A percentile compares a stretch with the other conserved stretches of the same genome.
Evolutionary conservation across 2,797 vertebrate species (phyloP).

Genomic region (Enteromius treurensis): DNA sequence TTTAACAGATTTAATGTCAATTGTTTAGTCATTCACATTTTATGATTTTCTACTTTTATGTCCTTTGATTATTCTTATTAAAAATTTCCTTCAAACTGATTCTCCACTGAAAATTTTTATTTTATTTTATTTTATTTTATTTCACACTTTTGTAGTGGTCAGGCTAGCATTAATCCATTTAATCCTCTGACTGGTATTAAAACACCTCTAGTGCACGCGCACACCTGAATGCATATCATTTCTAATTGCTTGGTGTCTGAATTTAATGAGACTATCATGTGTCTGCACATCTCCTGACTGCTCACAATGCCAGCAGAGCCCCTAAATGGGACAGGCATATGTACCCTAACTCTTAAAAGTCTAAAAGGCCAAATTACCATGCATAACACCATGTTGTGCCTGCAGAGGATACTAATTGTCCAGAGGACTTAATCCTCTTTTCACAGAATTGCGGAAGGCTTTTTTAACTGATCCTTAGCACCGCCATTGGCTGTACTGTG

Average conservation of each 20-base stretch:
- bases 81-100: not conserved
- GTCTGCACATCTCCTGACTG: not conserved
- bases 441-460: slow-evolving; percentile 30
- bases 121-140: not conserved
- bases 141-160: not conserved
- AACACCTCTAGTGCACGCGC: not conserved
- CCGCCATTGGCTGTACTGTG: not conserved
- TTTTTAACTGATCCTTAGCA: not conserved
- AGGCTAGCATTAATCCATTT: not conserved
- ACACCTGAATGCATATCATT: not conserved
- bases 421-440: slow-evolving; percentile 45
- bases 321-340: not conserved
- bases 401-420: slow-evolving; percentile 26
- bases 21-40: not conserved
- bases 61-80: not conserved
- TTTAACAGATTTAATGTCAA: not conserved
- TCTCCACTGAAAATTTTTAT: not conserved
- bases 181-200: not conserved
- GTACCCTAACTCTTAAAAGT: slow-evolving; percentile 2
- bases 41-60: not conserved
- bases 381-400: not conserved
- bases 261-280: not conserved
- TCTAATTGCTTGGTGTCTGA: not conserved
- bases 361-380: not conserved
- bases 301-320: not conserved